Base-by-base conservation (phyloP, 2,888 invertebrate species). In the Eudasyphora cyanicolor region DNA sequence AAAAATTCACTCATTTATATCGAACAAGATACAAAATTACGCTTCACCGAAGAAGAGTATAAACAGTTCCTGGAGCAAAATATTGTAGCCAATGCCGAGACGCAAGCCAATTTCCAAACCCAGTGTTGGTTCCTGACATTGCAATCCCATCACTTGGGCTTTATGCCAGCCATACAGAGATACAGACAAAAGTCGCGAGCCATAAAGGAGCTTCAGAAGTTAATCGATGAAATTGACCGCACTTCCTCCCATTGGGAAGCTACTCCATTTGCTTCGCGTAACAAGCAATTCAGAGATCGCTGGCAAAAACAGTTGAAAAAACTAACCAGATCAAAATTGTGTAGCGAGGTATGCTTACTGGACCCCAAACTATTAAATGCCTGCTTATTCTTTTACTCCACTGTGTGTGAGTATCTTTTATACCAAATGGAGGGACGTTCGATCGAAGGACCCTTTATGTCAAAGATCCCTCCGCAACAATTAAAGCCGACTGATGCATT, bases 51-150 rank as follows among this genome's bases (percentile, higher is more conserved):
- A 14, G 96, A 96, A 87, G 97, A 98, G 91, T 96, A 96, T 5
- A 94, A 90, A 21, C 87, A 86, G 42, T 91, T 89, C 76, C 78
- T 90, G 32, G 88, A 89, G 24, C 88, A 88, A 7, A 86, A 89
- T 12, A 91, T 88, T 14, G 32, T 85, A 8, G 19, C 69, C 3
- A 42, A 14, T 14, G 21, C 35, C 2, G 87, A 78, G 27, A 75
- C 76, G 57, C 94, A 79, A 94, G 97, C 96, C 2, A 98, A 98
- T 89, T 99, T 99, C 92, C 96, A 97, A 85, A 98, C 99, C 0
- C 97, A 98, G 87, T 99, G 99, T 91, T 99, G 99, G 97, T 99
- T 98, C 93, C 93, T 99, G 64, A 98, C 99, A 0, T 93, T 99
- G 51, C 97, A 98, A 92, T 96, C 97, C 92, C 98, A 98, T 92